These are phyloP conservation scores for Limenitis camilla DNA, from an alignment of 2,888 invertebrate genomes.

Conservation along the genomic window DNA sequence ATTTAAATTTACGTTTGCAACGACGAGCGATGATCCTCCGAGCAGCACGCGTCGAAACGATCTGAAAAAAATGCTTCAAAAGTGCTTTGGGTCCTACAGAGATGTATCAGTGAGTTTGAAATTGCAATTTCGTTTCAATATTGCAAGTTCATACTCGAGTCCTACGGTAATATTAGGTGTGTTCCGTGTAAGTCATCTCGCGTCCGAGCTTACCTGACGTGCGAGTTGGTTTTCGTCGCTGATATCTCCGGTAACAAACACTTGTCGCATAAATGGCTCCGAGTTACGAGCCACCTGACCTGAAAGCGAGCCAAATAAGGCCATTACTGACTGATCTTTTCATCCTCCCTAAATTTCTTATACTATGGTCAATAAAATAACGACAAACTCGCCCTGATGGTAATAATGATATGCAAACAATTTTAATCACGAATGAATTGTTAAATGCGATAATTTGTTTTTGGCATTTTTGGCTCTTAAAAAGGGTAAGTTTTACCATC, in stretches of 20 bases:
- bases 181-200: conserved; percentile 10
- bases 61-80: conserved; percentile 62
- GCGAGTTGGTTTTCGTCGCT: conserved; percentile 76
- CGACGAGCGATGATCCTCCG: conserved; percentile 44
- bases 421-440: too few relatives aligned
- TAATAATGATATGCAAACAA: conserved; percentile 5
- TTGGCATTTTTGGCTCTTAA: not conserved
- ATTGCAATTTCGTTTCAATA: conserved; percentile 33
- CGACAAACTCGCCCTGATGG: conserved; percentile 14
- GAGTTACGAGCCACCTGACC: conserved; percentile 92
- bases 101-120: conserved; percentile 46
- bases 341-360: conserved; percentile 20
- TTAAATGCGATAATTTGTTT: too few relatives aligned
- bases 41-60: conserved; percentile 46
- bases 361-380: conserved; percentile 4
- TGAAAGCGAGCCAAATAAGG: conserved; percentile 64
- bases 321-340: conserved; percentile 46
- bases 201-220: conserved; percentile 75
- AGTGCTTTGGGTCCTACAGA: conserved; percentile 47
- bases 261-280: conserved; percentile 98
- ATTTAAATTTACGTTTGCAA: conserved; percentile 56
- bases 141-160: conserved; percentile 59
- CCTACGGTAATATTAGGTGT: conserved; percentile 9
- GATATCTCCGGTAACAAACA: conserved; percentile 83
- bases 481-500: conserved; percentile 11